Conservation (phyloP, 1,140 invertebrate species). For the Rhynchophorus ferrugineus region DNA sequence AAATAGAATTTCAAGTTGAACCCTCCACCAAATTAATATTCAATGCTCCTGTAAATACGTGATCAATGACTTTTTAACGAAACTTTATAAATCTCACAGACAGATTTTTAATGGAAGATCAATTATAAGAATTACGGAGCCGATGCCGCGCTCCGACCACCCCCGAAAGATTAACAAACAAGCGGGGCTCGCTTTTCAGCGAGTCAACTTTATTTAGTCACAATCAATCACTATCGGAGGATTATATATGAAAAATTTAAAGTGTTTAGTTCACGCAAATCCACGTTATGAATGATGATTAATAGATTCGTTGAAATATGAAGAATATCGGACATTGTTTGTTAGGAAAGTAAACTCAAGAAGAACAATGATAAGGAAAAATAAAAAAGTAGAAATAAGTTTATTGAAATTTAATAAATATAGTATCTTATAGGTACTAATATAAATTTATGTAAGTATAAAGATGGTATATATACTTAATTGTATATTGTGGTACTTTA, state of each 20-base stretch:
- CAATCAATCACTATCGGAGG: slow-evolving; percentile 11
- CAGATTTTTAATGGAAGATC: slow-evolving; percentile 12
- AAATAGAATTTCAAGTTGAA: no score
- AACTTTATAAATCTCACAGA: slow-evolving; percentile 18
- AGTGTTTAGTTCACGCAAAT: neutral
- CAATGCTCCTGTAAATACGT: slow-evolving; percentile 8
- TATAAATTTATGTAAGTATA: no score
- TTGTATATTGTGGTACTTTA: no score
- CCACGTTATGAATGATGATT: neutral
- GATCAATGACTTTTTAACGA: slow-evolving; percentile 16
- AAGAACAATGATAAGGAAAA: no score
- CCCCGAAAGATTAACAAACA: slow-evolving; percentile 9
- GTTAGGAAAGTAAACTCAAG: no score
- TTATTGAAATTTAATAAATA: no score
- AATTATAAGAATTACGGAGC: slow-evolving; percentile 15
- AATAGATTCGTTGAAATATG: no score
- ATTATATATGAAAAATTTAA: neutral
- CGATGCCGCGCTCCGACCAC: slow-evolving; percentile 10
- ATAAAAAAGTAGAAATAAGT: no score
- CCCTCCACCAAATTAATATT: no score
- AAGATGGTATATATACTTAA: no score
- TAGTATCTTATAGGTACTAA: no score
- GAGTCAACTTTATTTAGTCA: neutral
- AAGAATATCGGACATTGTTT: no score
- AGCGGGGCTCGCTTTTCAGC: slow-evolving; percentile 5